A percentile compares a stretch with the other conserved stretches of the same genome.
Conservation (phyloP, 2,113 vertebrate species). For the Caracal caracal region DNA sequence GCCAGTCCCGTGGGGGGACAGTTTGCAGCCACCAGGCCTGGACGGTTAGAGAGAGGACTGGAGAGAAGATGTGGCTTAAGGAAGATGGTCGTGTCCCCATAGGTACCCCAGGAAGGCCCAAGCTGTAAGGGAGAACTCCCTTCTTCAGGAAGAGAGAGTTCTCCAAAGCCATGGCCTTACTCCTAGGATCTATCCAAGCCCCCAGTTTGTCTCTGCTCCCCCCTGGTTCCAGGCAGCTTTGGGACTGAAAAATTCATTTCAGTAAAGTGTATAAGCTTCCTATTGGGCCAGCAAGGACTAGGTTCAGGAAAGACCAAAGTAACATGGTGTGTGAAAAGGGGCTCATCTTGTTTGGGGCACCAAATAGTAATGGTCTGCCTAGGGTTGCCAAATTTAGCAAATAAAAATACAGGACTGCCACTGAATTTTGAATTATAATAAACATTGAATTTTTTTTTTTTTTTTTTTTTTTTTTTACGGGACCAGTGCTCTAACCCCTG, state of each 20-base stretch:
- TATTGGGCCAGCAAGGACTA: not conserved
- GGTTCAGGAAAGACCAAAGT: not conserved
- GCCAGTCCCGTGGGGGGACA: not conserved
- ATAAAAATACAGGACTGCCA: not conserved
- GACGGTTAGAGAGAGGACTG: not conserved
- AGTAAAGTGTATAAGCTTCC: not conserved
- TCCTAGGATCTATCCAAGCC: not conserved
- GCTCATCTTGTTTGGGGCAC: not conserved
- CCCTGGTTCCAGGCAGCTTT: not conserved
- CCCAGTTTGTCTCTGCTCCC: not conserved
- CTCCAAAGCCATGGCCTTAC: not conserved
- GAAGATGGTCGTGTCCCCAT: no score
- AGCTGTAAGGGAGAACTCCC: not conserved
- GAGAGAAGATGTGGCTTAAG: not conserved
- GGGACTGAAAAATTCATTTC: not conserved
- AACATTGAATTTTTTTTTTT: not conserved
- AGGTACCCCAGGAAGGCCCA: not conserved
- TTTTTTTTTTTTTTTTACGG: not conserved
- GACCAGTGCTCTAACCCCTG: no score
- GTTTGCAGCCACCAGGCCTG: not conserved
- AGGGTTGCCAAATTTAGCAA: not conserved
- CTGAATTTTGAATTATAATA: not conserved
- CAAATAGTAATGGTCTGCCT: not conserved
- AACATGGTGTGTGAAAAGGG: not conserved
- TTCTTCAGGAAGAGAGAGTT: not conserved